Base-by-base conservation (phyloP, 2,888 invertebrate species). In the Germaria angustata region DNA sequence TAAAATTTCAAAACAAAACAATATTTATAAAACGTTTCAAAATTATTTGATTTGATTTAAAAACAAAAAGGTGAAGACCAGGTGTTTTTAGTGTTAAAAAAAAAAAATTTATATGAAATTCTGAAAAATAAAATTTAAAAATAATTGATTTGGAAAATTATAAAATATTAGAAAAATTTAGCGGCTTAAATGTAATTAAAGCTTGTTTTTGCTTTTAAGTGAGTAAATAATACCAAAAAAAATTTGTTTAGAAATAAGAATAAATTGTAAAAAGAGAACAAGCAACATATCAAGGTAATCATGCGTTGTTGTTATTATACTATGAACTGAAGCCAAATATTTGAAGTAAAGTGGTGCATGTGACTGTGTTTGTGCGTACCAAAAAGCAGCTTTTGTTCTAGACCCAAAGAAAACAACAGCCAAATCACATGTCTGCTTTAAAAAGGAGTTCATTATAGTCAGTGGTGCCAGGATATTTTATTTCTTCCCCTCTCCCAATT, bases 201-300 rank as follows among this genome's bases (percentile, higher is more conserved):
- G 28, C 24, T 4, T 34, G n/a, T 49, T 34, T 39, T 53, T 28
- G 13, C 28, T 39, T 46, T 51, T 28, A 32, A 61, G 44, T 65
- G 44, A 36, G 65, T 46, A 65, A 44, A 51, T 53, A 24, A 17
- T 34, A 41, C 2, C n/a, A 32, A 65, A 34, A 46, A 15, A 22
- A 71, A 59, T 55, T 28, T 41, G n/a, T 57, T 59, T 59, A 9
- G n/a, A 66, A 55, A 34, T 53, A 53, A 68, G 46, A 55, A 63
- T 46, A 13, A 46, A 49, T 34, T 15, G 39, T 20, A 55, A 71
- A 71, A 39, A 57, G 46, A 55, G 4, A 28, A 63, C 57, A 59
- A 75, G 41, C 32, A 32, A 17, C 61, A 15, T 57, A 79, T 66
- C 78, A 79, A 82, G 82, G 82, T 82, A 71, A 82, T 81, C 79